Percentiles rank a stretch among this genome's conserved stretches.
Evolutionary conservation across 2,797 vertebrate species (phyloP).

Genomic region (Ptychadena robeensis): DNA sequence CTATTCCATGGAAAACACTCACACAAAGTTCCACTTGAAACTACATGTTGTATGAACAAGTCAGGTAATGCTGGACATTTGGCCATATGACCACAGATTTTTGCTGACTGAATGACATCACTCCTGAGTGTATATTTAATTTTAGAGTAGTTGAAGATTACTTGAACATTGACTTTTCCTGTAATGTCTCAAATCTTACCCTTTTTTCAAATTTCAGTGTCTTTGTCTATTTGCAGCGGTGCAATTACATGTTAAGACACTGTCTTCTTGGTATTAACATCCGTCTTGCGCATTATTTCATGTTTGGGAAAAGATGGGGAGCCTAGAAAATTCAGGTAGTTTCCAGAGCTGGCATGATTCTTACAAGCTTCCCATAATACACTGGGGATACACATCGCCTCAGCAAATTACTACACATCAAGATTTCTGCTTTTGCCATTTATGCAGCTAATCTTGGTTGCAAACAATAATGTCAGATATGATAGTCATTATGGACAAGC

Average conservation of each 20-base stretch:
- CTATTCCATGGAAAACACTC: too few relatives aligned
- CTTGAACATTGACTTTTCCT: too few relatives aligned
- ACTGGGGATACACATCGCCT: constrained; percentile 1
- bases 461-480: neutral
- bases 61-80: too few relatives aligned
- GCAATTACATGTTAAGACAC: neutral
- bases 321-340: constrained; percentile 54
- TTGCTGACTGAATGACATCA: too few relatives aligned
- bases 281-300: neutral
- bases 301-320: constrained; percentile 21
- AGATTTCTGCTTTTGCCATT: constrained; percentile 25
- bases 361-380: constrained; percentile 28
- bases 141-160: too few relatives aligned
- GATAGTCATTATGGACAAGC: neutral
- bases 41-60: too few relatives aligned
- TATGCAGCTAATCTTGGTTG: neutral
- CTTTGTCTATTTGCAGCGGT: neutral
- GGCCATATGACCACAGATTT: too few relatives aligned
- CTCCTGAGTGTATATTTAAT: too few relatives aligned
- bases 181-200: too few relatives aligned
- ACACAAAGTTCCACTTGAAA: too few relatives aligned
- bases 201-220: neutral
- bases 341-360: constrained; percentile 48
- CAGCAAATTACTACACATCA: neutral
- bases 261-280: constrained; percentile 1